phyloP scores from a whole-genome alignment of 2,797 vertebrate genomes.

The Oreonectes daqikongensis region DNA sequence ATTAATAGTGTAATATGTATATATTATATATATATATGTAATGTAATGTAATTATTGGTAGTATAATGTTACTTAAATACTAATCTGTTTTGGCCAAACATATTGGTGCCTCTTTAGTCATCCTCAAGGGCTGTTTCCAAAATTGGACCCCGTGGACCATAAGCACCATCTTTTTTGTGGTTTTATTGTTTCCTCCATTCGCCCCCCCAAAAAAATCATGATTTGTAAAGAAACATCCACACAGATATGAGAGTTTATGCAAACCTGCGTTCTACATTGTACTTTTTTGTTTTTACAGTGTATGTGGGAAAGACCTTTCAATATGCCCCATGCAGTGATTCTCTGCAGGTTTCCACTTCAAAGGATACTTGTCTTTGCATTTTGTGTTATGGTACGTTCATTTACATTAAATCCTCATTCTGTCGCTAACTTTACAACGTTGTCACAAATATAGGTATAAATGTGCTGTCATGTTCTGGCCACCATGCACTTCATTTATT shows the following conservation, averaged over 20 bases:
- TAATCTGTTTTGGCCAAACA: no score
- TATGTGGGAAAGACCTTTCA: constrained; percentile 17
- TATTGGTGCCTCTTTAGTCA: no score
- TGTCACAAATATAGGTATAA: neutral
- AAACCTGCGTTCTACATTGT: constrained; percentile 16
- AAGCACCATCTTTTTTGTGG: neutral
- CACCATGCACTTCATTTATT: no score
- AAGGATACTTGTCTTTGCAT: constrained; percentile 47
- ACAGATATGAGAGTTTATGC: neutral
- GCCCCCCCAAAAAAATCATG: neutral
- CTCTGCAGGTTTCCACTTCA: constrained; percentile 26
- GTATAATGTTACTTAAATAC: no score
- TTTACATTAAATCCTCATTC: neutral
- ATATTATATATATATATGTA: no score
- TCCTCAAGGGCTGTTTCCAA: no score
- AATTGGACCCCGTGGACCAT: no score
- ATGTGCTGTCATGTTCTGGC: no score
- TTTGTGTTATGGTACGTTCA: constrained; percentile 54
- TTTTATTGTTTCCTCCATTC: no score
- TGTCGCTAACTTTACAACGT: neutral
- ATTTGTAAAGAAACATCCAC: neutral
- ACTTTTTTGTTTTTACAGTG: constrained; percentile 40
- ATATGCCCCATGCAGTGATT: constrained; percentile 42
- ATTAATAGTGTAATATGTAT: no score
- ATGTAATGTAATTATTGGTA: no score